phyloP scores from a whole-genome alignment of 1,140 invertebrate genomes.

The Pristionchus pacificus region DNA sequence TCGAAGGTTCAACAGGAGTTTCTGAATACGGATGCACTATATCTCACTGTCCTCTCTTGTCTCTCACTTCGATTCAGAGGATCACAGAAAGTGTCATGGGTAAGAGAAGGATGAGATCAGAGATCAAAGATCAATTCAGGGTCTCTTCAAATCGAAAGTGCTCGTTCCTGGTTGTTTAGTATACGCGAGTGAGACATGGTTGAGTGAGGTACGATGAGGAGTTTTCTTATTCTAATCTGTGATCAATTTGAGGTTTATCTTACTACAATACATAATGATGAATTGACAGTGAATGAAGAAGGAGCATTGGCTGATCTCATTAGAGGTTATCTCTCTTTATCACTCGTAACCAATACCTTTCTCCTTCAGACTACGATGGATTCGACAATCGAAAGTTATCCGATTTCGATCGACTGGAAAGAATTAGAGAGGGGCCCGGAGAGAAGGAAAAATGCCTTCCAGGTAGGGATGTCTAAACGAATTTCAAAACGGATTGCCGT shows the following conservation, averaged over 20 bases:
- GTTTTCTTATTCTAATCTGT: too few relatives aligned
- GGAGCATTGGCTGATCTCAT: not conserved
- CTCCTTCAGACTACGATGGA: constrained; percentile 16
- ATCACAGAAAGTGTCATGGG: not conserved
- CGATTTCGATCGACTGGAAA: constrained; percentile 10
- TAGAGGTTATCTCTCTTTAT: not conserved
- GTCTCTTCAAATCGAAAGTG: constrained; percentile 20
- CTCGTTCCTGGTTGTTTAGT: constrained; percentile 20
- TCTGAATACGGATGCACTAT: constrained; percentile 29
- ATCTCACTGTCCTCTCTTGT: constrained; percentile 23
- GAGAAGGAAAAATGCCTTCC: not conserved
- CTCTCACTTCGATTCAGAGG: constrained; percentile 12
- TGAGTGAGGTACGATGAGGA: too few relatives aligned
- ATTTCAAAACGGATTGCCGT: too few relatives aligned
- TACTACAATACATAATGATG: not conserved
- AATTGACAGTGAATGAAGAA: not conserved
- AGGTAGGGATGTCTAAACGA: too few relatives aligned
- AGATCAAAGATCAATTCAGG: too few relatives aligned
- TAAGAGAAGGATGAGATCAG: too few relatives aligned
- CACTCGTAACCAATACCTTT: not conserved
- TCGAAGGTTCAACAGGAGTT: constrained; percentile 31
- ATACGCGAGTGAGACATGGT: constrained; percentile 26
- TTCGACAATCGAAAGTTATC: constrained; percentile 12
- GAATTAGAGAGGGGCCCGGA: not conserved
- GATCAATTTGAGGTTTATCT: not conserved